A percentile compares a stretch with the other conserved stretches of the same genome.
phyloP scores from a whole-genome alignment of 2,888 invertebrate genomes.

The Trissonchulus sp. region DNA sequence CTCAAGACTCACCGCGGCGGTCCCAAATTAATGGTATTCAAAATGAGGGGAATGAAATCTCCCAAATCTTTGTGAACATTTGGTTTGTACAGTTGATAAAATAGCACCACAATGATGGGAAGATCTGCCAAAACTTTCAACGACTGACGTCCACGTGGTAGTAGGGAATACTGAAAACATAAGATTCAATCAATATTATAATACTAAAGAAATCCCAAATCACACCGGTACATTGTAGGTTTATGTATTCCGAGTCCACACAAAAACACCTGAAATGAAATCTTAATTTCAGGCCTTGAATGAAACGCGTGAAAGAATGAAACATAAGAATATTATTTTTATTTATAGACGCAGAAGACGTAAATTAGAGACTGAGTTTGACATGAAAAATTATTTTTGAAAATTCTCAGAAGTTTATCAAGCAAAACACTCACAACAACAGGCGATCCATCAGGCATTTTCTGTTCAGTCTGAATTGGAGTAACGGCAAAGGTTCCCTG shows the following conservation, averaged over 20 bases:
- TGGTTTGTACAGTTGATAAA: slow-evolving; percentile 94
- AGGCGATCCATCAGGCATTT: slow-evolving; percentile 70
- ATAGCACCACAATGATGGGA: slow-evolving; percentile 90
- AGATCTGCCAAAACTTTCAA: slow-evolving; percentile 92
- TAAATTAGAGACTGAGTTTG: too few relatives aligned
- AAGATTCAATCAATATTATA: slow-evolving; percentile 11
- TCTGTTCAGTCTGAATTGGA: slow-evolving; percentile 78
- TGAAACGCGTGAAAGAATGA: too few relatives aligned
- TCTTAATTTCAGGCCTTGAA: too few relatives aligned
- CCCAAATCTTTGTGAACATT: slow-evolving; percentile 89
- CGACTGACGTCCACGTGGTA: slow-evolving; percentile 85
- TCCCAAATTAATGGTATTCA: slow-evolving; percentile 86
- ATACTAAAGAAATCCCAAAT: too few relatives aligned
- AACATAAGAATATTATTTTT: too few relatives aligned
- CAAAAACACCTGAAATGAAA: too few relatives aligned
- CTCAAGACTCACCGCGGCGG: too few relatives aligned
- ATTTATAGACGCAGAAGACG: too few relatives aligned
- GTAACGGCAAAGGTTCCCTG: slow-evolving; percentile 59
- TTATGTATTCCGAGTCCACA: too few relatives aligned
- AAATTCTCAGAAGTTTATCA: too few relatives aligned
- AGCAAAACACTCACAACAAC: slow-evolving; percentile 63
- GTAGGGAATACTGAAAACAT: slow-evolving; percentile 71
- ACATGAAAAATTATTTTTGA: too few relatives aligned
- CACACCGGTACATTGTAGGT: too few relatives aligned
- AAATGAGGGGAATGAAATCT: slow-evolving; percentile 88